A percentile compares a stretch with the other conserved stretches of the same genome.
Conservation (phyloP, 2,113 vertebrate genomes). For the Epinephelus lanceolatus region DNA sequence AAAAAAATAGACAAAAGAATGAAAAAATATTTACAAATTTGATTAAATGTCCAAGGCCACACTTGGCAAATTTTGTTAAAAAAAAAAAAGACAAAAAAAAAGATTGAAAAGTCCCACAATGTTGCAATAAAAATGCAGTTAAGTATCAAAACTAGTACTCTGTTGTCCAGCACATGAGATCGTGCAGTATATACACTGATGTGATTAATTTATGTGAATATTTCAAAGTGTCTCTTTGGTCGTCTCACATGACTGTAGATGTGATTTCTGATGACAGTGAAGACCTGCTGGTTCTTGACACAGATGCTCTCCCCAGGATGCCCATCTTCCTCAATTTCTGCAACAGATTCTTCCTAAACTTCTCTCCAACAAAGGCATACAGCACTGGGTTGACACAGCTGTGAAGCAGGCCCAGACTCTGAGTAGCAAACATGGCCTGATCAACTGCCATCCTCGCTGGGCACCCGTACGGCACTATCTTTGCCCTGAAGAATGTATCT, state of each 20-base stretch:
- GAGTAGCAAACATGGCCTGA: conserved; percentile 71
- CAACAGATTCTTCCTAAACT: conserved; percentile 72
- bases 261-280: conserved; percentile 74
- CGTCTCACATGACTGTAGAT: conserved; percentile 72
- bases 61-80: not conserved
- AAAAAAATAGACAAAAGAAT: not conserved
- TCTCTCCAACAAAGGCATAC: conserved; percentile 84
- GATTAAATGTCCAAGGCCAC: not conserved
- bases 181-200: not conserved
- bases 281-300: conserved; percentile 62
- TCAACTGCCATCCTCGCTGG: conserved; percentile 59
- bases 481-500: conserved; percentile 77
- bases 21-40: not conserved
- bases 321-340: conserved; percentile 62
- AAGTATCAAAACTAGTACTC: not conserved
- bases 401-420: conserved; percentile 82
- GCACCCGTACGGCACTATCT: conserved; percentile 69
- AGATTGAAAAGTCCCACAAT: not conserved
- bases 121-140: not conserved
- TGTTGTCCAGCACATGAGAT: not conserved
- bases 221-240: not conserved
- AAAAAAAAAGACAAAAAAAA: too few species aligned
- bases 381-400: conserved; percentile 84
- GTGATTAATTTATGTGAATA: not conserved
- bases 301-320: not conserved